These are phyloP conservation scores for Dromius quadrimaculatus DNA, from an alignment of 2,888 invertebrate genomes.

Conservation along the genomic window DNA sequence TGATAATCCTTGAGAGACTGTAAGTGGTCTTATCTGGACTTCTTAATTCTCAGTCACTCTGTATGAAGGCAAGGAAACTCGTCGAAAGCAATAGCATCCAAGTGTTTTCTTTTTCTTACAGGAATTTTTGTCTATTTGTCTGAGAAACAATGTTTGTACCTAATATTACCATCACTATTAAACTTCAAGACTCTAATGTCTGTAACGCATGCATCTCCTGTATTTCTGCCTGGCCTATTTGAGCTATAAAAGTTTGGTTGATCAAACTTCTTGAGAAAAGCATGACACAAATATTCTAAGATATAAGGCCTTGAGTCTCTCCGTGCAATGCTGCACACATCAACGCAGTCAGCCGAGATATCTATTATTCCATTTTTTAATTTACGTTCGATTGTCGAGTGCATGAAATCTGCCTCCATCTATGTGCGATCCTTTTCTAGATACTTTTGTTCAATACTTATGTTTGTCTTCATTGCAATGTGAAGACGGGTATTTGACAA, in stretches of 20 bases:
- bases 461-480: constrained; percentile 52
- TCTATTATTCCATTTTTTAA: constrained; percentile 53
- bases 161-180: constrained; percentile 47
- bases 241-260: constrained; percentile 2
- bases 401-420: constrained; percentile 59
- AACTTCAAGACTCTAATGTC: constrained; percentile 52
- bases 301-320: constrained; percentile 55
- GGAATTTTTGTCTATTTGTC: too few species aligned
- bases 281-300: constrained; percentile 50
- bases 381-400: constrained; percentile 56
- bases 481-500: constrained; percentile 58
- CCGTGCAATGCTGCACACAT: constrained; percentile 53
- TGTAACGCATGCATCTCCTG: constrained; percentile 52
- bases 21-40: too few species aligned
- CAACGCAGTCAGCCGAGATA: constrained; percentile 55
- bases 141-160: too few species aligned
- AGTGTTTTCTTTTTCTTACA: too few species aligned
- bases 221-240: neutral
- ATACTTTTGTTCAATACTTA: constrained; percentile 59
- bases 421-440: constrained; percentile 59
- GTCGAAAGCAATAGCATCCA: too few species aligned
- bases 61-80: too few species aligned
- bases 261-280: constrained; percentile 46
- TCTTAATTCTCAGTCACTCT: too few species aligned
- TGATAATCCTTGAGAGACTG: too few species aligned